Percentiles rank a stretch among this genome's conserved stretches.
These are phyloP conservation scores for Dicyrtoma fusca DNA, from an alignment of 2,888 invertebrate genomes.

Conservation along the genomic window DNA sequence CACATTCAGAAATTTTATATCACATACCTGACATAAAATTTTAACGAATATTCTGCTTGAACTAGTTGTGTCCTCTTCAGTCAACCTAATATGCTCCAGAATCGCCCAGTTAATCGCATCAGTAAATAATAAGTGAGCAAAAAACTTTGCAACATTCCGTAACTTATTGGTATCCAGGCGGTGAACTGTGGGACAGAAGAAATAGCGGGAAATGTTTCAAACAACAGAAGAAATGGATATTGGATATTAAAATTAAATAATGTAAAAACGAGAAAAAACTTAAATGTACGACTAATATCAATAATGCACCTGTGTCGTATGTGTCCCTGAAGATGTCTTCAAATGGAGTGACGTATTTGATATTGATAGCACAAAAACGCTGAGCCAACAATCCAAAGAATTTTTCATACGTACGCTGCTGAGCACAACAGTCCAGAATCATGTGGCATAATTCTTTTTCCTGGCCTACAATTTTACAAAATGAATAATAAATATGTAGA, in stretches of 20 bases:
- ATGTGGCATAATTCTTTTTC: slow-evolving; percentile 97
- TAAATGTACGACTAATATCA: too few relatives aligned
- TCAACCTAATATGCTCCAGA: slow-evolving; percentile 82
- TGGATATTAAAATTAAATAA: background rate
- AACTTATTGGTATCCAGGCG: slow-evolving; percentile 93
- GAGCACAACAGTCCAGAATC: slow-evolving; percentile 98
- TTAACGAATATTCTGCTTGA: slow-evolving; percentile 97
- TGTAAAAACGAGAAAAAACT: background rate
- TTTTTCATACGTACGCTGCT: slow-evolving; percentile 97
- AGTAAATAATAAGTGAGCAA: slow-evolving; percentile 92
- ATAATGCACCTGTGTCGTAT: slow-evolving; percentile 71
- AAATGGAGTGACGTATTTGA: slow-evolving; percentile 88
- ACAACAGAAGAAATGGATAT: background rate
- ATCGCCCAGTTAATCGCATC: slow-evolving; percentile 98
- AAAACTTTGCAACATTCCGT: slow-evolving; percentile 95
- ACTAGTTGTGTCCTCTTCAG: slow-evolving; percentile 96
- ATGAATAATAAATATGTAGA: too few relatives aligned
- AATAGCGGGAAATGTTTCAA: background rate
- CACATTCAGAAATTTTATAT: background rate
- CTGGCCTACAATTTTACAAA: slow-evolving; percentile 85
- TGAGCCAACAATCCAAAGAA: slow-evolving; percentile 91
- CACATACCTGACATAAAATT: slow-evolving; percentile 78
- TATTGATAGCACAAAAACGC: slow-evolving; percentile 89
- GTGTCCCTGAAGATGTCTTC: slow-evolving; percentile 94
- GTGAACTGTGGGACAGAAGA: slow-evolving; percentile 67